Evolutionary conservation across 2,888 invertebrate genomes (phyloP), one percentile per base, ranked within the genome.

Genomic region (Nemoura dubitans): DNA sequence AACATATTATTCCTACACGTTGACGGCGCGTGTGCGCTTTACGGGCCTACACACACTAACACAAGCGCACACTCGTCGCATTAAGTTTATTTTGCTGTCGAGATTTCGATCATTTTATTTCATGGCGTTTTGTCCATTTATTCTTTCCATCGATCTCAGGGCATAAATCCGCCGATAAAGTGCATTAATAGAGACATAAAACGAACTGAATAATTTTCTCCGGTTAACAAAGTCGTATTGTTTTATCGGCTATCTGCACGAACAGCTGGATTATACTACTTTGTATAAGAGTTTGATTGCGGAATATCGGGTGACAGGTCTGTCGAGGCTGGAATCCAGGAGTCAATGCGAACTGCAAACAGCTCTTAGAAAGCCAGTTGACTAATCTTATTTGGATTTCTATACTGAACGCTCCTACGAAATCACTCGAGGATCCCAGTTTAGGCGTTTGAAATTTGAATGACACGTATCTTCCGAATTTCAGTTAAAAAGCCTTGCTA

Each of bases 131-230:
- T 21, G n/a, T n/a, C 59, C 2, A 21, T 59, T 7, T 1, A 21
- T 59, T 59, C 14, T 59, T 59, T 59, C 14, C 21, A 21, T 59
- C 59, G 59, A 59, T 59, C 14, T 59, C 59, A 14, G 16, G 16
- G 59, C 14, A 59, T 59, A 59, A 59, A 59, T 21, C 2, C 2
- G 16, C 36, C 59, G 59, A 59, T 59, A 21, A 59, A 10, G 59
- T 59, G 16, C 59, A 59, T 59, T 59, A 59, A 59, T 59, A 59
- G 59, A 59, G 59, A 59, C 59, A 59, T 59, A 59, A 59, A 59
- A 59, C 59, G 59, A 21, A 14, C 59, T 10, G 59, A 59, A 59
- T 59, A 59, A 59, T 59, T 59, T 7, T 21, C 59, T 59, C 59
- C 21, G 59, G 14, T 59, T 7, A 59, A 59, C 21, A 59, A 14